Evolutionary conservation across 2,888 invertebrate species (phyloP).

Genomic region (Hirtodrosophila alboralis): DNA sequence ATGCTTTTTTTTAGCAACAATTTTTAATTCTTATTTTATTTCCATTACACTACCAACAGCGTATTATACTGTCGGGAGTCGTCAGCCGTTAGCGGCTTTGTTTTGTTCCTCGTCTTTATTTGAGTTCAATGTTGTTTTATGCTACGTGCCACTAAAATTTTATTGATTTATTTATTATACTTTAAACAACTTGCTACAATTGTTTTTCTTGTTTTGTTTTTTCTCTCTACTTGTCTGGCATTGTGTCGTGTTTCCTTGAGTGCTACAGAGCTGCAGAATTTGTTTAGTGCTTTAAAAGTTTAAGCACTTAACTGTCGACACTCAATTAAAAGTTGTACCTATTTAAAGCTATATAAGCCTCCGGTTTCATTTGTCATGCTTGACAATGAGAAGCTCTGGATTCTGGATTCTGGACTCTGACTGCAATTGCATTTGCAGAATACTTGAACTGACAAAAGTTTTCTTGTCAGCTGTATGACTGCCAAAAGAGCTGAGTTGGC

Average conservation of each 20-base stretch:
- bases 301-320: conserved; percentile 46
- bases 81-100: conserved; percentile 11
- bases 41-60: not conserved
- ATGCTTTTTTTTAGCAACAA: too few species aligned
- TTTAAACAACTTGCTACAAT: conserved; percentile 50
- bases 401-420: not conserved
- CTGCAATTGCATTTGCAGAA: conserved; percentile 19
- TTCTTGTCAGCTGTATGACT: conserved; percentile 5
- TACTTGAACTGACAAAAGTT: conserved; percentile 10
- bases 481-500: conserved; percentile 16
- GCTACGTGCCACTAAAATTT: conserved; percentile 63
- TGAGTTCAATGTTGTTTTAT: conserved; percentile 45
- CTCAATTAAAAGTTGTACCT: conserved; percentile 61
- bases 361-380: conserved; percentile 1
- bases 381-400: conserved; percentile 1
- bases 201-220: conserved; percentile 29
- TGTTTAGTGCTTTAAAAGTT: conserved; percentile 34
- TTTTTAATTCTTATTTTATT: too few species aligned
- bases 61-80: not conserved
- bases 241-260: conserved; percentile 11
- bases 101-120: conserved; percentile 30
- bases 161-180: conserved; percentile 71
- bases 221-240: conserved; percentile 15
- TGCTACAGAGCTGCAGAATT: conserved; percentile 16
- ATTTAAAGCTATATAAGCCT: conserved; percentile 37